phyloP scores from a whole-genome alignment of 2,113 vertebrate species.

The Euleptes europaea region DNA sequence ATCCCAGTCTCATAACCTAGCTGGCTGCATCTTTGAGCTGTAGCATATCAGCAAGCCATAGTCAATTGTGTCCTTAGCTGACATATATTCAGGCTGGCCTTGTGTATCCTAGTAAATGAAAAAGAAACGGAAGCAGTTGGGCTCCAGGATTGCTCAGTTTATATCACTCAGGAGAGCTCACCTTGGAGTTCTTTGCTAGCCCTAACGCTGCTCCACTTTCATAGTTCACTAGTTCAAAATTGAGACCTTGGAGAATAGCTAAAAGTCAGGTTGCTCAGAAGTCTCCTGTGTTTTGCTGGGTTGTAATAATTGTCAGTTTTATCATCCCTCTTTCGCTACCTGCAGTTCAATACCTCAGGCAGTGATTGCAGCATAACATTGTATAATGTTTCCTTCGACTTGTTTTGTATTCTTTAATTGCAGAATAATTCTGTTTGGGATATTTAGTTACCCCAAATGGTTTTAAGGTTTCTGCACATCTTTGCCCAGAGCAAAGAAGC shows the following conservation, averaged over 20 bases:
- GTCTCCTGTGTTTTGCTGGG: not conserved
- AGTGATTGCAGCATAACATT: not conserved
- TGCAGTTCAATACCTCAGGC: not conserved
- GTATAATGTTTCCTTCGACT: not conserved
- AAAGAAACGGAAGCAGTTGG: fast-evolving
- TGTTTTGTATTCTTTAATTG: conserved; percentile 13
- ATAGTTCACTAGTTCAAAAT: not conserved
- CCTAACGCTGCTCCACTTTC: not conserved
- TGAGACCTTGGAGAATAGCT: not conserved
- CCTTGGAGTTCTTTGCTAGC: not conserved
- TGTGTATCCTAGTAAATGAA: not conserved
- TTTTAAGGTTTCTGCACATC: not conserved
- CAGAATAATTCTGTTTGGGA: not conserved
- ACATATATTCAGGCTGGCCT: not conserved
- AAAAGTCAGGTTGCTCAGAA: not conserved
- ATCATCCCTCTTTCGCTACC: not conserved
- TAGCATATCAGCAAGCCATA: not conserved
- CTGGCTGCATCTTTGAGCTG: not conserved
- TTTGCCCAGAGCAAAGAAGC: conserved; percentile 10
- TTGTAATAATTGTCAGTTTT: not conserved
- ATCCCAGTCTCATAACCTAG: not conserved
- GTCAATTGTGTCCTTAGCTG: not conserved
- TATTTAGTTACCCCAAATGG: not conserved
- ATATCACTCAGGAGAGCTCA: not conserved
- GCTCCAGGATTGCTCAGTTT: not conserved